Percentiles rank a stretch among this genome's conserved stretches.
phyloP scores from a whole-genome alignment of 2,113 vertebrate genomes.

The Chelonoidis abingdonii region DNA sequence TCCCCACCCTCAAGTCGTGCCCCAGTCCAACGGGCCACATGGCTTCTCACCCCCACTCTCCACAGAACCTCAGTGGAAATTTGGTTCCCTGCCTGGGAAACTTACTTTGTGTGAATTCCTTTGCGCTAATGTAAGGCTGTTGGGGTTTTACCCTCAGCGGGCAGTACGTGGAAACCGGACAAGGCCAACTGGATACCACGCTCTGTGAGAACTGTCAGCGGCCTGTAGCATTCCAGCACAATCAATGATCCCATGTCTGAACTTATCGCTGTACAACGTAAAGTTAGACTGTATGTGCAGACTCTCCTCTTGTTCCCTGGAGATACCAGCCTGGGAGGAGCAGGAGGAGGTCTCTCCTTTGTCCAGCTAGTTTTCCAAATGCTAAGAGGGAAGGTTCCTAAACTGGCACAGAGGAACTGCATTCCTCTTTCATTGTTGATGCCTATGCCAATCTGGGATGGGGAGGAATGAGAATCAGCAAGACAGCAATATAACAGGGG shows the following conservation, averaged over 20 bases:
- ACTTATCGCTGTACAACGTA: neutral
- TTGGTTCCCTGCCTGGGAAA: neutral
- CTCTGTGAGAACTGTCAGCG: neutral
- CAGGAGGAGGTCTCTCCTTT: neutral
- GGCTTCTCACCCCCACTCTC: neutral
- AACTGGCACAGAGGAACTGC: neutral
- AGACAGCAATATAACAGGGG: neutral
- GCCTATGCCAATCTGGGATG: no score
- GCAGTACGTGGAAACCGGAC: neutral
- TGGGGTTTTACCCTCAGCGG: neutral
- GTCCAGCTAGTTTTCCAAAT: neutral
- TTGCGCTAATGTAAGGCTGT: neutral
- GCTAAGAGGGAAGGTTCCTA: neutral
- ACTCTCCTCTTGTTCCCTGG: neutral
- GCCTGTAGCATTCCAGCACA: neutral
- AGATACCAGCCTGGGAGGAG: neutral
- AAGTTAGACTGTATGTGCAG: neutral
- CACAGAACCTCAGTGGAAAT: neutral
- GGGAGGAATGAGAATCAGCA: neutral
- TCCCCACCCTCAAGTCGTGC: neutral
- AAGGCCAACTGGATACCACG: neutral
- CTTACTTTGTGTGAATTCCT: neutral
- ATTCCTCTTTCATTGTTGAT: neutral
- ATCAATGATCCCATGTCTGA: neutral
- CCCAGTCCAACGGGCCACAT: neutral